phyloP scores from a whole-genome alignment of 2,888 invertebrate genomes.

The Girardia tigrina region DNA sequence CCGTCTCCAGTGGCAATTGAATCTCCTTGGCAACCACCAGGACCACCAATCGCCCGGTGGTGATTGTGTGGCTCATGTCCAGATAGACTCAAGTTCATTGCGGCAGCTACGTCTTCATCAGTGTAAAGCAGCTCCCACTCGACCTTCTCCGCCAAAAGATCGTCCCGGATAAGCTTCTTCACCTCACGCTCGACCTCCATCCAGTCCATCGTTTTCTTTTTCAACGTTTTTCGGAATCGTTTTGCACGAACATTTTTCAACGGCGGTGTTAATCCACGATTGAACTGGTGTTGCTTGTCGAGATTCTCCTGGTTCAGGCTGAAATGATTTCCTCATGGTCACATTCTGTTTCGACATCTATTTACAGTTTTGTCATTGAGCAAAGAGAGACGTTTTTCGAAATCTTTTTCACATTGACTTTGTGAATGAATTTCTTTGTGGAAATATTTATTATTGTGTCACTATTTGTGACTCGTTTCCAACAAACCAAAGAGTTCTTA shows the following conservation, averaged over 20 bases:
- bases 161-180: conserved; percentile 10
- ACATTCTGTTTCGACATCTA: no score
- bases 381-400: no score
- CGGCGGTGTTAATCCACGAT: conserved; percentile 86
- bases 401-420: no score
- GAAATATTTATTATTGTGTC: no score
- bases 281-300: conserved; percentile 80
- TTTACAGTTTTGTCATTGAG: no score
- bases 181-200: conserved; percentile 20
- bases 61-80: background rate
- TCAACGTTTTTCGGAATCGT: conserved; percentile 78
- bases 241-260: conserved; percentile 82
- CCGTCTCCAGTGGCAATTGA: background rate
- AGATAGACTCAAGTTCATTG: background rate
- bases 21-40: no score
- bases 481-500: no score
- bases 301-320: background rate
- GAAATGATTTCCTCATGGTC: no score
- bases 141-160: conserved; percentile 13
- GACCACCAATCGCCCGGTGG: no score
- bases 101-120: background rate
- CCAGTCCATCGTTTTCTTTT: conserved; percentile 58
- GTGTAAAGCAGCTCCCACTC: conserved; percentile 7
- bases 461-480: no score
- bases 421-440: no score